A percentile compares a stretch with the other conserved stretches of the same genome.
phyloP scores from a whole-genome alignment of 23 tunicate genomes.

The Clavelina lepadiformis region DNA sequence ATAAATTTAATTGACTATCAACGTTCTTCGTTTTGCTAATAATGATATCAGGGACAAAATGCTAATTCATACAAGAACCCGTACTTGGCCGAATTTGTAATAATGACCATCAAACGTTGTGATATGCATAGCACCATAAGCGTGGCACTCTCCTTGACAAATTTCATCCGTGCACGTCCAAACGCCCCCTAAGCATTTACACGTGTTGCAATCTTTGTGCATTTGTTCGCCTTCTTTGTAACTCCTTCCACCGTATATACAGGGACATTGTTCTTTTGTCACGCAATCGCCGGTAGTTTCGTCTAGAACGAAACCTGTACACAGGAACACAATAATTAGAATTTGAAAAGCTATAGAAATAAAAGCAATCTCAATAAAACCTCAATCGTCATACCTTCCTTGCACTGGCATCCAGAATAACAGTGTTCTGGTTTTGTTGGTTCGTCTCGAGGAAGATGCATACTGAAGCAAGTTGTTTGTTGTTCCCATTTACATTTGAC shows the following conservation, averaged over 20 bases:
- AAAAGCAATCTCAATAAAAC: not conserved
- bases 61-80: not conserved
- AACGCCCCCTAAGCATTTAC: slow-evolving; percentile 75
- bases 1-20: no score
- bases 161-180: slow-evolving; percentile 94
- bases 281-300: slow-evolving; percentile 84
- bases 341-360: not conserved
- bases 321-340: not conserved
- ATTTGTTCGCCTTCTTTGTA: slow-evolving; percentile 95
- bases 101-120: slow-evolving; percentile 92
- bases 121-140: slow-evolving; percentile 94
- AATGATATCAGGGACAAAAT: no score
- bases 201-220: slow-evolving; percentile 95
- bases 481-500: slow-evolving; percentile 85
- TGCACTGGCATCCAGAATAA: slow-evolving; percentile 91
- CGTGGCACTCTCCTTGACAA: slow-evolving; percentile 92
- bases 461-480: slow-evolving; percentile 90
- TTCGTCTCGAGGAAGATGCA: slow-evolving; percentile 95
- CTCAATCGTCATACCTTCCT: slow-evolving; percentile 54
- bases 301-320: slow-evolving; percentile 78
- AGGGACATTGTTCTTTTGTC: slow-evolving; percentile 85
- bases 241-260: slow-evolving; percentile 95
- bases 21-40: no score
- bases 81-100: slow-evolving; percentile 77
- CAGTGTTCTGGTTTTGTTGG: slow-evolving; percentile 97